Base-by-base conservation (phyloP, 2,113 vertebrate species). In the Cranoglanis bouderius region DNA sequence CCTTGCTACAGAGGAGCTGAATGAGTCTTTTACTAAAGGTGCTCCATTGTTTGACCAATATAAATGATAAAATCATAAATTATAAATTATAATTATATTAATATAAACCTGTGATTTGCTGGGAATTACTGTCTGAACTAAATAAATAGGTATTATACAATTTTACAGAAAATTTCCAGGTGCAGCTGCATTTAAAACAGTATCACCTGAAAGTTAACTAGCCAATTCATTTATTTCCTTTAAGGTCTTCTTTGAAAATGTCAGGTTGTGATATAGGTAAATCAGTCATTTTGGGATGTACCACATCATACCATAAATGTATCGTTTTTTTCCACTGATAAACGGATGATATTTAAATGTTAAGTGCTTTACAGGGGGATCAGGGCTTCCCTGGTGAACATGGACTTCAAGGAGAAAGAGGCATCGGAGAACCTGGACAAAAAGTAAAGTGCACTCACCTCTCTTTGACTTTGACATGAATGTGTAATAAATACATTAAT, bases 361-460 rank as follows among this genome's bases (percentile, higher is more conserved):
- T 57, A 19, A 32, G 88, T 89, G 40, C 29, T 84, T 88, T 16
- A 0, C 89, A 96, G 96, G 96, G 96, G 53, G 95, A 96, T 35
- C 94, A 94, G 65, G 96, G 96, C 59, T 95, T 95, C 61, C 94
- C 95, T 1, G 95, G 96, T 81, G 94, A 95, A 38, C 70, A 89
- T 14, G 96, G 96, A 35, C 88, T 61, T 59, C 94, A 90, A 61
- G 95, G 96, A 55, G 91, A 94, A 43, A 92, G 93, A 83, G 95
- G 94, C n/a, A 38, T 90, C 0, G 95, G 95, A 80, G 93, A 94
- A 84, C 91, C 91, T 86, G 96, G 96, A n/a, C 53, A 93, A 85
- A 96, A 96, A 91, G 96, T 96, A 90, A 90, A 29, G 26, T 49
- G 6, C 38, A 2, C 24, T 51, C 13, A 51, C 46, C 12, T 16